These are phyloP conservation scores for Gymnosoma rotundatum DNA, from an alignment of 2,888 invertebrate genomes.

Conservation along the genomic window DNA sequence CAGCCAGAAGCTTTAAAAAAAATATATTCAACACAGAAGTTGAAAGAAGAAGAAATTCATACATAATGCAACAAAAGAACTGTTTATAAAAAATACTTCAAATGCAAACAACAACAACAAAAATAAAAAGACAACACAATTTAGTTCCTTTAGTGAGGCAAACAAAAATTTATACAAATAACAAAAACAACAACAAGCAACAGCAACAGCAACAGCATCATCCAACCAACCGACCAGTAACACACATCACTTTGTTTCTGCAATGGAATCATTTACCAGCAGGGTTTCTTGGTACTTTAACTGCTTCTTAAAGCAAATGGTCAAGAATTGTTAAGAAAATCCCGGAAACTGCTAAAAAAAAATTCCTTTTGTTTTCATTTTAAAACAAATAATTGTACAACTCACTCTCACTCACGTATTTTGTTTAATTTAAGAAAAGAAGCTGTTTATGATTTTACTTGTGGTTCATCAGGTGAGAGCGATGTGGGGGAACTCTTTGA, in stretches of 20 bases:
- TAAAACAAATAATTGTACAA: too few species aligned
- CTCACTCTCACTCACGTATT: too few species aligned
- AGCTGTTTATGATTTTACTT: too few species aligned
- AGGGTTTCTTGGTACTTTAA: background rate
- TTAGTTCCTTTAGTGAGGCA: constrained; percentile 51
- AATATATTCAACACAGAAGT: constrained; percentile 41
- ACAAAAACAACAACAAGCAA: constrained; percentile 35
- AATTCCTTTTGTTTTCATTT: too few species aligned
- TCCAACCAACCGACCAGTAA: constrained; percentile 11
- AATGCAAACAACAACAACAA: constrained; percentile 15
- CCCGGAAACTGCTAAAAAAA: too few species aligned
- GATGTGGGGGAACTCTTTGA: too few species aligned
- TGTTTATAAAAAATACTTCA: constrained; percentile 51
- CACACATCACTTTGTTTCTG: constrained; percentile 15
- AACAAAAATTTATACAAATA: background rate
- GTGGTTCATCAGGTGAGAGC: too few species aligned
- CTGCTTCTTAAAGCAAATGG: background rate
- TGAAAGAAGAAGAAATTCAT: constrained; percentile 60
- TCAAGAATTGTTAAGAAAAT: background rate
- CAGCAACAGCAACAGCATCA: constrained; percentile 47
- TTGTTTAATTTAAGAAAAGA: too few species aligned
- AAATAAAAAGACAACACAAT: constrained; percentile 52
- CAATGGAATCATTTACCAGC: background rate
- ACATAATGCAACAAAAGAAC: constrained; percentile 68
- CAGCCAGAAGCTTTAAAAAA: constrained; percentile 31